Base-by-base conservation (phyloP, 1,140 invertebrate genomes). In the Drosophila rufa region DNA sequence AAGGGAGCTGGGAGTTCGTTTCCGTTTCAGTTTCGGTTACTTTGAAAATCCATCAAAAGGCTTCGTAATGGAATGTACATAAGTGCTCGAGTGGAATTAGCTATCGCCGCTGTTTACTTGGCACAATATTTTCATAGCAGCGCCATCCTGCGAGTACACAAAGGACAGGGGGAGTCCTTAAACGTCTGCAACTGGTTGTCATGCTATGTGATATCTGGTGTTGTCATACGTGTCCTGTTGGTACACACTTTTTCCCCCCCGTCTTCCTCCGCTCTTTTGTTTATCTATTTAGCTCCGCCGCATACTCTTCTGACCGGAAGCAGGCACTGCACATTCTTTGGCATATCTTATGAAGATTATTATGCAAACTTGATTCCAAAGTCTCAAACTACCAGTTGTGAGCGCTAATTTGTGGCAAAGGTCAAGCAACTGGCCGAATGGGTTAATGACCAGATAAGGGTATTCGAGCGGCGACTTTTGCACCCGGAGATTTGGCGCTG, bases 181-280 rank as follows among this genome's bases (percentile, higher is more conserved):
- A 68, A 56, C 22, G 67, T 68, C 62, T 22, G 33, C 48, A 53
- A 56, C 67, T 67, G 50, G 67, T 70, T 68, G 67, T 70, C 67
- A 38, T 51, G 73, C 77, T 55, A 80, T 81, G 66, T 57, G 82
- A 86, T 82, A 86, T 87, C 83, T 87, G 66, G 53, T 73, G 61
- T 76, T 87, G 82, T 71, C 82, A 79, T 71, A 68, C 75, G 71
- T 66, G 55, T 58, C 33, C 42, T 33, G 42, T 43, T 55, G 33
- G 30, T 50, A n/a, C 45, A 40, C 58, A 57, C 57, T 61, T 43
- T 40, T 38, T 75, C 27, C 27, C 27, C 22, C 14, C 30, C 22
- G 7, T 55, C 25, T 70, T 33, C 30, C 46, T 30, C 33, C 25
- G n/a, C 38, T 8, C 15, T 17, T 15, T 51, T 43, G 65, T 59